Base-by-base conservation (phyloP, 2,797 vertebrate genomes). In the Meriones psammophilus region DNA sequence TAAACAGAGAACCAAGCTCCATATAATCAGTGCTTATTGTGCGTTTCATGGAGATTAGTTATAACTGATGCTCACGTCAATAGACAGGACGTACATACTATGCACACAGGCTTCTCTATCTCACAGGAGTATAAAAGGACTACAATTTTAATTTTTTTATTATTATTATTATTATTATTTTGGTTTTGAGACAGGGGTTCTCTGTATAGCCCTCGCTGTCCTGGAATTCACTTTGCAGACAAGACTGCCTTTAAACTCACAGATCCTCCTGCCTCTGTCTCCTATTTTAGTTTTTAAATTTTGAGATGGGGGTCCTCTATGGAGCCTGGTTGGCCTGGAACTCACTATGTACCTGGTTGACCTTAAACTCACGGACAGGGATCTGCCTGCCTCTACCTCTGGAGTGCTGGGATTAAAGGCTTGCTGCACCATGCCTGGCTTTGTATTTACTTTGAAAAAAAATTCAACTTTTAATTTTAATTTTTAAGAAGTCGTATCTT, bases 391-490 rank as follows among this genome's bases (percentile, higher is more conserved):
- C 30, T 86, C 64, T 54, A 54, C 30, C 20, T 69, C 20, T 86
- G 30, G 30, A 69, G 64, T 54, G 10, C 64, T 85, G 7, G 30
- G 12, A 26, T 50, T n/a, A 85, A 85, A 85, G 42, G 18, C 12
- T n/a, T 15, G 20, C 3, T 14, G 18, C 30, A 54, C 20, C 30
- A 69, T 68, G 30, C 30, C 30, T 85, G 30, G 64, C 12, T 50
- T 85, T 46, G 54, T 73, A 71, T 39, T 71, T 71, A 73, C 68
- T 97, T 85, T 87, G 39, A n/a, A 69, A 84, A 93, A 92, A 58
- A 56, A 64, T 6, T 79, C 14, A 87, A 36, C 68, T 88, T 92
- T 68, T 15, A 39, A 74, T 81, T 88, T 95, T 94, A 86, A 89
- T 68, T 77, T 96, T 91, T 86, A 87, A 30, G 77, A 69, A 87